Conservation (phyloP, 2,888 invertebrate genomes). For the Trachelus troglodyta region DNA sequence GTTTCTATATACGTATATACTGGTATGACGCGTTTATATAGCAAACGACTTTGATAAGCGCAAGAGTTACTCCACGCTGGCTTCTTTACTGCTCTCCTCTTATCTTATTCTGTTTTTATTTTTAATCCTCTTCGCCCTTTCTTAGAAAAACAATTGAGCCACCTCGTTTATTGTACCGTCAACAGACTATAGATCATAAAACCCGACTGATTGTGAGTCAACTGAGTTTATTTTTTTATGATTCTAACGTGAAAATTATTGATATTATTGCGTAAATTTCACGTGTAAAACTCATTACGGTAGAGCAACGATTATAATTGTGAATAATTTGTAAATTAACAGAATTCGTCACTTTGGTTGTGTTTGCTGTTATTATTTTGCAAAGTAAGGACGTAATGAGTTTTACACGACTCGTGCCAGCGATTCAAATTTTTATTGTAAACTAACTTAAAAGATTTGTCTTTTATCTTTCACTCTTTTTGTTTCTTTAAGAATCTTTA, state of each 20-base stretch:
- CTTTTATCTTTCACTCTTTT: neutral
- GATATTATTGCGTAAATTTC: neutral
- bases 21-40: neutral
- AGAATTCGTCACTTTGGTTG: too few relatives aligned
- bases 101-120: neutral
- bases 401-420: neutral
- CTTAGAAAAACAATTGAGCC: neutral
- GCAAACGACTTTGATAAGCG: neutral
- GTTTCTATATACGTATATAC: neutral
- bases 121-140: neutral
- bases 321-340: neutral
- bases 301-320: neutral
- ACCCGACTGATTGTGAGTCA: neutral
- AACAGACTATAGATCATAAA: neutral
- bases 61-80: neutral
- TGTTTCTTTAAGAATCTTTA: neutral
- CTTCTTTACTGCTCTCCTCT: neutral
- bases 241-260: neutral
- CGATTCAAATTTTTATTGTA: neutral
- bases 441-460: neutral
- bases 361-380: neutral
- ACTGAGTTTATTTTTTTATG: neutral
- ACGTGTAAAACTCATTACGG: neutral
- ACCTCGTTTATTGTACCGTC: neutral
- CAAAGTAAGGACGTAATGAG: neutral